Percentiles rank a stretch among this genome's conserved stretches.
phyloP scores from a whole-genome alignment of 2,888 invertebrate genomes.

The Caenorhabditis japonica region DNA sequence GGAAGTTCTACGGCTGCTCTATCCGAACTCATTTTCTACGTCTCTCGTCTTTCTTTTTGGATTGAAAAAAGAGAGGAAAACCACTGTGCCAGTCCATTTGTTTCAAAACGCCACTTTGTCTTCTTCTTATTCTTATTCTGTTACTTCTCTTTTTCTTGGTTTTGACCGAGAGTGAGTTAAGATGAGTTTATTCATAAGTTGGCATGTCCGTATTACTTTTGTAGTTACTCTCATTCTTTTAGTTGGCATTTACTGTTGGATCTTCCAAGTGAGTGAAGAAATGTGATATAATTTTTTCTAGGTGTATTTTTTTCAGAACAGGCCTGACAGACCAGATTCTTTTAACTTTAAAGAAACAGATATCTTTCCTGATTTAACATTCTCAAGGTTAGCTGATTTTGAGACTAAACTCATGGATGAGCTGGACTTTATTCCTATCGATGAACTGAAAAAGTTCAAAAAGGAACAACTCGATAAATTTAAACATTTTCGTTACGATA shows the following conservation, averaged over 20 bases:
- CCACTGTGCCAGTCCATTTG: constrained; percentile 9
- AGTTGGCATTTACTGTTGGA: constrained; percentile 8
- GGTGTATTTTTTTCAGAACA: constrained; percentile 1
- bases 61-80: not conserved
- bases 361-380: constrained; percentile 21
- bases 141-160: not conserved
- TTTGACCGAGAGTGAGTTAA: not conserved
- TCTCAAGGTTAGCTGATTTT: constrained; percentile 29
- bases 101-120: not conserved
- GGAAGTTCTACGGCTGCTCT: constrained; percentile 16
- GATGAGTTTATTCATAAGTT: constrained; percentile 1
- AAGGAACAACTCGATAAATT: constrained; percentile 3
- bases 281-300: not conserved
- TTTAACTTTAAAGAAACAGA: constrained; percentile 12
- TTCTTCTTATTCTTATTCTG: not conserved
- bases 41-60: constrained; percentile 5
- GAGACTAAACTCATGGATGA: constrained; percentile 19
- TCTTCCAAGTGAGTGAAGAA: constrained; percentile 15
- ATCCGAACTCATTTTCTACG: constrained; percentile 4
- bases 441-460: constrained; percentile 2
- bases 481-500: not conserved
- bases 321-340: not conserved
- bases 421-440: constrained; percentile 15
- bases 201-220: not conserved
- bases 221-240: not conserved